These are phyloP conservation scores for Spisula solida DNA, from an alignment of 2,888 invertebrate species.

Conservation along the genomic window DNA sequence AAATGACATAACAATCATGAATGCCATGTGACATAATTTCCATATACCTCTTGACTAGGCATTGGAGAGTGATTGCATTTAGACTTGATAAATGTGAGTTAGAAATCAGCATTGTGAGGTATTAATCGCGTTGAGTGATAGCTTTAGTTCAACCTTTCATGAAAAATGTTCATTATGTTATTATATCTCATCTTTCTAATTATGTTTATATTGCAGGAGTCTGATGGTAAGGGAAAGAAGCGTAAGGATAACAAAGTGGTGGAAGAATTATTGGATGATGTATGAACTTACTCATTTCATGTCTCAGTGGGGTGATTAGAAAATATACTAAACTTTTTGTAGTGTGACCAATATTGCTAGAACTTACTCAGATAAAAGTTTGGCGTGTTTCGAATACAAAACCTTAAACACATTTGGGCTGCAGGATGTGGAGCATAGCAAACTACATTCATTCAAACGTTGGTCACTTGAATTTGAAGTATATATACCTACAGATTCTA, in stretches of 20 bases:
- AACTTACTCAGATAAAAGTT: background rate
- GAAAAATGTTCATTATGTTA: background rate
- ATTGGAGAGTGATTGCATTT: no score
- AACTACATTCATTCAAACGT: no score
- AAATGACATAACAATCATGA: no score
- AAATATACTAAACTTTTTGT: background rate
- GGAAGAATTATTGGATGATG: constrained; percentile 89
- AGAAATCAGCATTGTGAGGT: no score
- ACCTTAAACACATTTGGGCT: no score
- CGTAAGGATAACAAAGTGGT: constrained; percentile 86
- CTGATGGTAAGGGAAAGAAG: constrained; percentile 60
- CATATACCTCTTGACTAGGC: no score
- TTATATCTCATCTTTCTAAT: background rate
- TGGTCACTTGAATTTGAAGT: no score
- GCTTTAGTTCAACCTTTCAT: background rate
- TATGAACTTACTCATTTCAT: constrained; percentile 83
- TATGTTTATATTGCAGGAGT: constrained; percentile 21
- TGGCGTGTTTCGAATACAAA: no score
- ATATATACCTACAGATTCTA: no score
- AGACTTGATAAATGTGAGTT: no score
- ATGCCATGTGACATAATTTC: no score
- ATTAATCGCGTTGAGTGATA: background rate
- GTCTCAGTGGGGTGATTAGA: background rate
- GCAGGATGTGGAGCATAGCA: no score
- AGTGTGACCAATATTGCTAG: background rate